Conservation (phyloP, 2,113 vertebrate species). For the Nothobranchius kuhntae region DNA sequence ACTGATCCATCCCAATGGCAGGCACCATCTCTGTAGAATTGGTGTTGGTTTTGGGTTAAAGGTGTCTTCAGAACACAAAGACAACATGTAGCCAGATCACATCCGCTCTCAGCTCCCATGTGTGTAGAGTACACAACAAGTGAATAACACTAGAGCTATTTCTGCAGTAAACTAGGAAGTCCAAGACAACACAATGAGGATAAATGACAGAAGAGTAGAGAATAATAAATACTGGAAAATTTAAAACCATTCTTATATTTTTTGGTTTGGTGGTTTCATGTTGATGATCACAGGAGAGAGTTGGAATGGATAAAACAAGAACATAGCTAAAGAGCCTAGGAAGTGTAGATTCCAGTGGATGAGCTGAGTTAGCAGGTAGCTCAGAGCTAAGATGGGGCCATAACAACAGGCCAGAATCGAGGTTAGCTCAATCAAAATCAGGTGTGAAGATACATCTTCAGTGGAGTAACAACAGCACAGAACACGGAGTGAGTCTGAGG, state of each 20-base stretch:
- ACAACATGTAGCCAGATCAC: constrained; percentile 12
- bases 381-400: neutral
- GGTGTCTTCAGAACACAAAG: constrained; percentile 31
- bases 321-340: neutral
- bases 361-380: neutral
- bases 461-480: neutral
- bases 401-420: neutral
- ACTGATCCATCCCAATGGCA: no score
- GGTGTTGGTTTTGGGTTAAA: constrained; percentile 49
- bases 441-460: neutral
- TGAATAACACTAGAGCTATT: constrained; percentile 6
- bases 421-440: neutral
- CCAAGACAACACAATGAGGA: no score
- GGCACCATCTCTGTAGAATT: constrained; percentile 13
- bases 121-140: neutral
- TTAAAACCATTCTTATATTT: no score
- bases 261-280: no score
- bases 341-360: neutral
- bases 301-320: neutral
- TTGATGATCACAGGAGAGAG: neutral
- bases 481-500: neutral
- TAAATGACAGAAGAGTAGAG: no score
- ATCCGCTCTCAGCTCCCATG: constrained; percentile 1
- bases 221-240: no score
- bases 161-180: neutral